Evolutionary conservation across 2,888 invertebrate genomes (phyloP).

Genomic region (Cerceris rybyensis): DNA sequence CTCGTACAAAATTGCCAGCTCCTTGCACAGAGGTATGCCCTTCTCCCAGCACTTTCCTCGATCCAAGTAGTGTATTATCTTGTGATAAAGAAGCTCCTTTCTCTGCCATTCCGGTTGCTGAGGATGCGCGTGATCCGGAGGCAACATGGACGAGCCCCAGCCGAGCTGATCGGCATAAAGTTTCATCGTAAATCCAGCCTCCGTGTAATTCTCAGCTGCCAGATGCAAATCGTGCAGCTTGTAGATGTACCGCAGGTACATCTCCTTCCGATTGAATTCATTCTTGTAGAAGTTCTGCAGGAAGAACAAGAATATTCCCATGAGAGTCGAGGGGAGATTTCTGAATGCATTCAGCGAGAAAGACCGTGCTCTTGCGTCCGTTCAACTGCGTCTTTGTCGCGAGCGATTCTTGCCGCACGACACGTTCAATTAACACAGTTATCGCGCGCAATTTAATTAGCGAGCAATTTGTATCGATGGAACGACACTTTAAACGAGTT

Average conservation of each 20-base stretch:
- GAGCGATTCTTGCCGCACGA: too few species aligned
- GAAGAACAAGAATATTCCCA: conserved; percentile 65
- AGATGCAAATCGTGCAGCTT: conserved; percentile 96
- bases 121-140: conserved; percentile 87
- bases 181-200: conserved; percentile 96
- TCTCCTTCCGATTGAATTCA: conserved; percentile 96
- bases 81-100: conserved; percentile 93
- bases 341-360: background rate
- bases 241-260: conserved; percentile 97
- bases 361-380: background rate
- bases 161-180: conserved; percentile 95
- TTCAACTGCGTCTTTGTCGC: too few species aligned
- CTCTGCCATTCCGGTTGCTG: conserved; percentile 94
- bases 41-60: conserved; percentile 99
- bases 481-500: too few species aligned
- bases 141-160: conserved; percentile 89
- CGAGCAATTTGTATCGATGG: background rate
- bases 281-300: conserved; percentile 96
- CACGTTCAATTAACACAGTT: conserved; percentile 32
- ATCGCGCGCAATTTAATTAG: background rate
- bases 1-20: conserved; percentile 94
- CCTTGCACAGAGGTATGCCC: conserved; percentile 95
- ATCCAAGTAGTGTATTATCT: conserved; percentile 96
- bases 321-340: conserved; percentile 13
- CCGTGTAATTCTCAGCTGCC: conserved; percentile 95